phyloP scores from a whole-genome alignment of 2,888 invertebrate species.

The Zeuzera pyrina region DNA sequence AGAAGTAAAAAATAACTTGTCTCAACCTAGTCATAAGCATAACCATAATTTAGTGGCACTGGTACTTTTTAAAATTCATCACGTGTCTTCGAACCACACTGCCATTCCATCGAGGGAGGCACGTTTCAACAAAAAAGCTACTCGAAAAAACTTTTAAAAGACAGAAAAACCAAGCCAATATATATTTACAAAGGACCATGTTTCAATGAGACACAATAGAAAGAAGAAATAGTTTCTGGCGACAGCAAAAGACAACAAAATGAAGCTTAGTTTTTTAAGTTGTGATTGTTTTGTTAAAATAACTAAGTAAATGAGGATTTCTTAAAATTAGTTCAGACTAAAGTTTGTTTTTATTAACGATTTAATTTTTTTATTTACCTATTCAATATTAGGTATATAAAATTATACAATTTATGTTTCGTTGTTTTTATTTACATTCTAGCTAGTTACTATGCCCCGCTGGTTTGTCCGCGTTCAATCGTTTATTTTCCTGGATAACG shows the following conservation, averaged over 20 bases:
- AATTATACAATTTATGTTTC: no score
- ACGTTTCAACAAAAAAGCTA: slow-evolving; percentile 46
- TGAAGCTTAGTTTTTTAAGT: slow-evolving; percentile 17
- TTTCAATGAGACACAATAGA: slow-evolving; percentile 52
- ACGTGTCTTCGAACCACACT: slow-evolving; percentile 38
- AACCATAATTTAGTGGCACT: slow-evolving; percentile 40
- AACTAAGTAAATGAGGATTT: no score
- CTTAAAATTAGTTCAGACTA: no score
- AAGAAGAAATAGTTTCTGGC: slow-evolving; percentile 49
- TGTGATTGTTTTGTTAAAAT: slow-evolving; percentile 15
- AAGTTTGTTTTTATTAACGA: no score
- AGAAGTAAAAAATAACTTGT: neutral
- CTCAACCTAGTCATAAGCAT: slow-evolving; percentile 48
- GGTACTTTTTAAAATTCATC: slow-evolving; percentile 64
- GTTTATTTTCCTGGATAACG: no score
- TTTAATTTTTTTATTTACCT: no score
- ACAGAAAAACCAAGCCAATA: slow-evolving; percentile 39
- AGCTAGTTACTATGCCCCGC: no score
- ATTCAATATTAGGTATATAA: no score
- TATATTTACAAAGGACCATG: slow-evolving; percentile 49
- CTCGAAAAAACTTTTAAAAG: slow-evolving; percentile 30
- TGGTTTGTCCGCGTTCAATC: no score
- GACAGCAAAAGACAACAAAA: slow-evolving; percentile 38
- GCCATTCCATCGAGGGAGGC: slow-evolving; percentile 44
- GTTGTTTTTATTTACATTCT: no score